A percentile compares a stretch with the other conserved stretches of the same genome.
Conservation (phyloP, 2,888 invertebrate species). For the Drosophila incognita region DNA sequence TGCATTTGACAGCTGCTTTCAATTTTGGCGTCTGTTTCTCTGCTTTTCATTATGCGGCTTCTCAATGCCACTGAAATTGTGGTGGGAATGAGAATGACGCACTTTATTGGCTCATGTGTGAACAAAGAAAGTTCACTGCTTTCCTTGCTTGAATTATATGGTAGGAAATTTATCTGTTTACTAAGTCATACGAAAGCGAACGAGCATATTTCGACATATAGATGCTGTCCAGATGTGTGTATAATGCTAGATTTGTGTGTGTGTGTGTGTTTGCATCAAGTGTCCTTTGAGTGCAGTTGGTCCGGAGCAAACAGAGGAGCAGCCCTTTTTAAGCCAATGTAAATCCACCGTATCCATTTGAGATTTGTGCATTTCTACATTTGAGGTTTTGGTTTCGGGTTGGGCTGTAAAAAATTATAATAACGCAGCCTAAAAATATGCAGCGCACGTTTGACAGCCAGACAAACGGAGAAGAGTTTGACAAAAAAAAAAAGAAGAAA, state of each 20-base stretch:
- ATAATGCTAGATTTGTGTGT: neutral
- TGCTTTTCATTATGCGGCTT: conserved; percentile 8
- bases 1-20: conserved; percentile 76
- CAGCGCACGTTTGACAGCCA: conserved; percentile 70
- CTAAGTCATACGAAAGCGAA: neutral
- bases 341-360: conserved; percentile 27
- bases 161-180: no score
- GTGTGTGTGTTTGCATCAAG: neutral
- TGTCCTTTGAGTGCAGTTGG: neutral
- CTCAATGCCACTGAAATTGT: neutral
- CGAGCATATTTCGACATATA: neutral
- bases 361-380: conserved; percentile 43
- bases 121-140: neutral
- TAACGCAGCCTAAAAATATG: conserved; percentile 66
- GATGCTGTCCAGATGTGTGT: neutral
- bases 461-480: conserved; percentile 57
- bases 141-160: neutral
- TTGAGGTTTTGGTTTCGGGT: conserved; percentile 42
- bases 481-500: conserved; percentile 52
- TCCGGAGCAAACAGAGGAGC: neutral
- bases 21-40: conserved; percentile 44
- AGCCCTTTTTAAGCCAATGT: conserved; percentile 32
- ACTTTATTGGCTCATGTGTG: neutral
- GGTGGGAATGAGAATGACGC: neutral
- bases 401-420: conserved; percentile 24